A percentile compares a stretch with the other conserved stretches of the same genome.
phyloP scores from a whole-genome alignment of 2,113 vertebrate genomes.

The Campylomormyrus numenius region DNA sequence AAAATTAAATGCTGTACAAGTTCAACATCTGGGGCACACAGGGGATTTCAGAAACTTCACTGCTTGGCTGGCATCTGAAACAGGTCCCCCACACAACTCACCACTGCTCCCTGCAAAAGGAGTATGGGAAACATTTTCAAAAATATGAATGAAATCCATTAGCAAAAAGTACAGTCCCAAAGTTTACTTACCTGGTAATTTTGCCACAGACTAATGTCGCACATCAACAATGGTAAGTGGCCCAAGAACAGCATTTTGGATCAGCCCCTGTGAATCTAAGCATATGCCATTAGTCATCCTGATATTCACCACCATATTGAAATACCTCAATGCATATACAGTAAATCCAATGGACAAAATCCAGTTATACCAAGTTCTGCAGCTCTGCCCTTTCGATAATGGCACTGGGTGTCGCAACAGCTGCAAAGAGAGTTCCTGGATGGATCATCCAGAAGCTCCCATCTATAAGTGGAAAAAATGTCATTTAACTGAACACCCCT shows the following conservation, averaged over 20 bases:
- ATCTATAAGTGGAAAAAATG: conserved; percentile 19
- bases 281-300: neutral
- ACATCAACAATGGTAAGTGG: conserved; percentile 39
- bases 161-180: neutral
- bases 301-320: neutral
- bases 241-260: conserved; percentile 44
- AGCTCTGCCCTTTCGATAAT: neutral
- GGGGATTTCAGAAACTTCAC: neutral
- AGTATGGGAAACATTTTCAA: neutral
- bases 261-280: conserved; percentile 28
- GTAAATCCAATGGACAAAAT: conserved; percentile 11
- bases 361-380: neutral
- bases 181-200: neutral
- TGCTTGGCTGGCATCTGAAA: neutral
- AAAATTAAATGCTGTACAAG: neutral
- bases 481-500: neutral
- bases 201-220: neutral
- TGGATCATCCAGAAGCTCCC: conserved; percentile 39
- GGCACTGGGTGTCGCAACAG: conserved; percentile 37
- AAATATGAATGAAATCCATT: neutral
- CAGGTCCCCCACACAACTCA: neutral
- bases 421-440: conserved; percentile 24
- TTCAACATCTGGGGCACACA: neutral
- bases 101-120: neutral
- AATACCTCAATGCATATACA: neutral